Percentiles rank a stretch among this genome's conserved stretches.
phyloP scores from a whole-genome alignment of 2,888 invertebrate genomes.

The Eledona agricola region DNA sequence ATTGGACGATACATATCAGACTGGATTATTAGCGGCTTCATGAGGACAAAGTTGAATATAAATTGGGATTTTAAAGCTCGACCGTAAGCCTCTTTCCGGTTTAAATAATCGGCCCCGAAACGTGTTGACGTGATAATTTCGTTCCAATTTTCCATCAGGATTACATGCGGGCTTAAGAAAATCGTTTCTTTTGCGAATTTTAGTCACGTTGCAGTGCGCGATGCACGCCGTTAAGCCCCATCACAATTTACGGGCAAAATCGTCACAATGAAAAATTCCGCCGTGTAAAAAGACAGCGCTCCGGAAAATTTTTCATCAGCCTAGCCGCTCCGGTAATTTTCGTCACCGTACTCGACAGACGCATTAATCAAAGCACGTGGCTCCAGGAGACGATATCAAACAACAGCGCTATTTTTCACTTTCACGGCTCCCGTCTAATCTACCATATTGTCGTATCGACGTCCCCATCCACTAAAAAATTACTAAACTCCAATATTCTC shows the following conservation, averaged over 20 bases:
- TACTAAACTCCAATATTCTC: too few relatives aligned
- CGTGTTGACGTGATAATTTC: conserved; percentile 19
- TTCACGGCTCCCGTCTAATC: too few relatives aligned
- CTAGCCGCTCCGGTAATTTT: conserved; percentile 12
- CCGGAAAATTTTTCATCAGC: conserved; percentile 16
- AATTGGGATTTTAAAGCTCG: conserved; percentile 17
- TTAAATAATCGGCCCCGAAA: conserved; percentile 9
- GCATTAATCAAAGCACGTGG: conserved; percentile 25
- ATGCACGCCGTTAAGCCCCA: conserved; percentile 4
- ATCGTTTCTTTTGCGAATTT: conserved; percentile 9
- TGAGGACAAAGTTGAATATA: conserved; percentile 21
- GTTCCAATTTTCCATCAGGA: conserved; percentile 13
- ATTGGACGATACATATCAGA: conserved; percentile 11
- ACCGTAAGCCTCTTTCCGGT: conserved; percentile 6
- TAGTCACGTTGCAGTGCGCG: conserved; percentile 14
- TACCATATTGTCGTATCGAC: too few relatives aligned
- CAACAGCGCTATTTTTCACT: too few relatives aligned
- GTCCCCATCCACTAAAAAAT: too few relatives aligned
- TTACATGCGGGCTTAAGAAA: too few relatives aligned
- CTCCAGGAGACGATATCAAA: too few relatives aligned
- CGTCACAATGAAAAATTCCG: conserved; percentile 10
- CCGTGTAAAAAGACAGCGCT: not conserved
- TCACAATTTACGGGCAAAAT: conserved; percentile 2
- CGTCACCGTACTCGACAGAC: conserved; percentile 15
- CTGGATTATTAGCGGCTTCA: conserved; percentile 13